Conservation (phyloP, 2,113 vertebrate genomes). For the Dipodomys ordii region DNA sequence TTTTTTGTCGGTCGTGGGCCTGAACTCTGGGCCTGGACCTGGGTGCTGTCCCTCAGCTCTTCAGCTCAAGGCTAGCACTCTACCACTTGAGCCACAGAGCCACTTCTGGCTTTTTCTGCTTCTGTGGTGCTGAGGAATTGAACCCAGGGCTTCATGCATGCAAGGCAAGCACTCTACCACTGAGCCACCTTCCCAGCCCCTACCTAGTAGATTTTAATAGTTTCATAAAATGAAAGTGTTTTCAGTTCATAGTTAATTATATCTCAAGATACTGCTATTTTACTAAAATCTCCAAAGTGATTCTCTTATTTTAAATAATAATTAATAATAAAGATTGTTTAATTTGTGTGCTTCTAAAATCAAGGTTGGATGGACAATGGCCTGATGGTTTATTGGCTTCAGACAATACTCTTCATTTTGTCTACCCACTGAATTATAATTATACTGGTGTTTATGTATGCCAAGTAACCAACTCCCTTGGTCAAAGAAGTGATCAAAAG, state of each 20-base stretch:
- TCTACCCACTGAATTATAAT: constrained; percentile 92
- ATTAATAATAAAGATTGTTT: constrained; percentile 36
- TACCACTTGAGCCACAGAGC: too few relatives aligned
- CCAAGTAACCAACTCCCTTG: constrained; percentile 94
- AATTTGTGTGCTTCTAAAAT: constrained; percentile 65
- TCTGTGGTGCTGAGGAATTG: too few relatives aligned
- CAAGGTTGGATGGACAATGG: constrained; percentile 93
- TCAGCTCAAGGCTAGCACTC: too few relatives aligned
- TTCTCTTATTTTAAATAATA: constrained; percentile 32
- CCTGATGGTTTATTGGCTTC: constrained; percentile 91
- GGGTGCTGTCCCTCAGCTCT: too few relatives aligned
- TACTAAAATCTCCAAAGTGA: neutral
- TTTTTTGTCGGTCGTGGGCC: too few relatives aligned
- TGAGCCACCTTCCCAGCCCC: too few relatives aligned
- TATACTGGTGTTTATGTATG: constrained; percentile 95
- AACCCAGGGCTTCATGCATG: too few relatives aligned
- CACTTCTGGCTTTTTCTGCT: too few relatives aligned
- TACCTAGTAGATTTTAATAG: constrained; percentile 25
- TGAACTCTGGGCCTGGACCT: too few relatives aligned
- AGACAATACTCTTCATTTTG: constrained; percentile 94
- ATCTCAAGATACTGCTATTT: neutral
- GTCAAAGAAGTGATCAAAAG: constrained; percentile 91
- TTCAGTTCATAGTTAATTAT: constrained; percentile 34
- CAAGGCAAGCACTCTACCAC: too few relatives aligned
- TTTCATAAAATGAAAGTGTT: constrained; percentile 55